These are phyloP conservation scores for Acanthiza pusilla DNA, from an alignment of 2,797 vertebrate species.

Conservation along the genomic window DNA sequence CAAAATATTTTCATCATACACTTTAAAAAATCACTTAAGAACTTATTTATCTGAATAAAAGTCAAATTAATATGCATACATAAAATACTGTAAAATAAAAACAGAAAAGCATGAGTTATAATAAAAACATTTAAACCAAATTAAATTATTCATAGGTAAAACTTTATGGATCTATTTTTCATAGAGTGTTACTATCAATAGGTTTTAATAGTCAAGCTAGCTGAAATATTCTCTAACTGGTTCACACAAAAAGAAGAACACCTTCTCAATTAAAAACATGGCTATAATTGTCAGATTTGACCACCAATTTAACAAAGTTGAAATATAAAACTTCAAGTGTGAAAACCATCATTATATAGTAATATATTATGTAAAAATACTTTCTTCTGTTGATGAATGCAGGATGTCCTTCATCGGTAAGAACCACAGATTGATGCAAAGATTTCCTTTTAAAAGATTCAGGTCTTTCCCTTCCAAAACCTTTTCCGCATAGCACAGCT, in stretches of 20 bases:
- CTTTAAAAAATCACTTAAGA: neutral
- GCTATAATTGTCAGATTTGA: neutral
- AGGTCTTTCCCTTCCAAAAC: neutral
- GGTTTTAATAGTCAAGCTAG: neutral
- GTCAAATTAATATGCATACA: neutral
- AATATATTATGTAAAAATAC: neutral
- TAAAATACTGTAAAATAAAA: neutral
- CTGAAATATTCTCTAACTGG: neutral
- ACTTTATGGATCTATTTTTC: neutral
- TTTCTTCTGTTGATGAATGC: neutral
- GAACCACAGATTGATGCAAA: neutral
- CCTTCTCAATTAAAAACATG: neutral
- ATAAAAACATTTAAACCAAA: neutral
- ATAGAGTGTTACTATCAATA: neutral
- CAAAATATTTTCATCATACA: neutral
- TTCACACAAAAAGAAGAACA: neutral
- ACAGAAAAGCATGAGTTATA: neutral
- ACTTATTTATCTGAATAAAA: neutral
- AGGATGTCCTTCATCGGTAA: neutral
- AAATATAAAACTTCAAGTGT: neutral
- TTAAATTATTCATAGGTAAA: neutral
- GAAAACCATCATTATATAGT: neutral
- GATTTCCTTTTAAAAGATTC: neutral
- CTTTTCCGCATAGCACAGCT: neutral
- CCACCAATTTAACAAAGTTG: neutral